Conservation (phyloP, 2,113 vertebrate species). For the Hemiprocne comata region DNA sequence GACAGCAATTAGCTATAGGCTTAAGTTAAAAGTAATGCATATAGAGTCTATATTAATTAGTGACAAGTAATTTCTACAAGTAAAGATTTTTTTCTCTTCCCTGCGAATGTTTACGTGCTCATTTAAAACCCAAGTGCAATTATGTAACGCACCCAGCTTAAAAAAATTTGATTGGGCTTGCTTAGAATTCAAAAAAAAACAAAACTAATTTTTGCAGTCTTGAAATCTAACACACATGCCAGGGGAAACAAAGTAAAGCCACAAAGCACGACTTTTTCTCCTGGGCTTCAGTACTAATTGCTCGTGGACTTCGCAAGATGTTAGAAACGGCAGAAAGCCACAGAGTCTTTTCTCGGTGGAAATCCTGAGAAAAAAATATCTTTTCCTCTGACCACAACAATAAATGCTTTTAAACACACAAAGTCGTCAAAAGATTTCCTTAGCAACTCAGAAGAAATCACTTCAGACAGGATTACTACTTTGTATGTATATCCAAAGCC, state of each 20-base stretch:
- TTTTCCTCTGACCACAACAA: constrained; percentile 52
- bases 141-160: not conserved
- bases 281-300: constrained; percentile 51
- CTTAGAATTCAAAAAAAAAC: not conserved
- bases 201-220: not conserved
- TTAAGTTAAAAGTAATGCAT: not conserved
- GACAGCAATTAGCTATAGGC: not conserved
- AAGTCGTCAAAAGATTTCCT: constrained; percentile 48
- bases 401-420: constrained; percentile 49
- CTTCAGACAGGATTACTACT: constrained; percentile 55
- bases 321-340: constrained; percentile 16
- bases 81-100: not conserved
- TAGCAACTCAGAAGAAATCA: constrained; percentile 50
- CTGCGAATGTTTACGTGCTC: constrained; percentile 15
- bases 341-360: constrained; percentile 46
- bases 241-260: constrained; percentile 5
- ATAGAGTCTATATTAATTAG: constrained; percentile 13
- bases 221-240: constrained; percentile 1
- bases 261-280: not conserved
- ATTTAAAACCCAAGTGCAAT: not conserved
- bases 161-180: not conserved
- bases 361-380: constrained; percentile 40
- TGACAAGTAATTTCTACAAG: not conserved
- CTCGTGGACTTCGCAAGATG: constrained; percentile 24
- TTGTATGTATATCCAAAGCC: constrained; percentile 55